Conservation (phyloP, 2,888 invertebrate species). For the Thysanoteuthis rhombus region DNA sequence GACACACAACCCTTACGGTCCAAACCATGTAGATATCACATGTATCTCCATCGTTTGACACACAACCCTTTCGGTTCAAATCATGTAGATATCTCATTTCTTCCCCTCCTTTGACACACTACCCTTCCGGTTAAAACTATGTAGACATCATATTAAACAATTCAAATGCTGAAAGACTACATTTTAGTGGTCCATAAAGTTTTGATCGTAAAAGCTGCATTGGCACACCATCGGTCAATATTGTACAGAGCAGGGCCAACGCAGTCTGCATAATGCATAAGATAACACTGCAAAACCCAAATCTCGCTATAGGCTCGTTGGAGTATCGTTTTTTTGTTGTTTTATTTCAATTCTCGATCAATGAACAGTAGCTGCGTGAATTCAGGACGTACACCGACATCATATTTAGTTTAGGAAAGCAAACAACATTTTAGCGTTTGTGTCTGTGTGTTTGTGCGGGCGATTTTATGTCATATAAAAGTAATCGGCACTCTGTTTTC, state of each 20-base stretch:
- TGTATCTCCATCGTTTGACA: too few species aligned
- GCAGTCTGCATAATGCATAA: neutral
- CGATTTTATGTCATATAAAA: neutral
- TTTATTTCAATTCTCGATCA: neutral
- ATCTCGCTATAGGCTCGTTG: neutral
- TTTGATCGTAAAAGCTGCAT: neutral
- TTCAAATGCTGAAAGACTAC: neutral
- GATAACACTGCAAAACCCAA: neutral
- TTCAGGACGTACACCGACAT: neutral
- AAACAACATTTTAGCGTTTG: neutral
- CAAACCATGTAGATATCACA: too few species aligned
- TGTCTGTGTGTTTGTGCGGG: neutral
- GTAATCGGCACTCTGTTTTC: too few species aligned
- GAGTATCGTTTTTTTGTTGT: neutral
- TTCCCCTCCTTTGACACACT: too few species aligned
- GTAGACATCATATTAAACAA: neutral
- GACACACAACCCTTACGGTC: too few species aligned
- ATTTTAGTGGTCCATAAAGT: neutral
- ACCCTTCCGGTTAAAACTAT: too few species aligned
- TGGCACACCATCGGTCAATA: neutral
- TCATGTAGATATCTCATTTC: too few species aligned
- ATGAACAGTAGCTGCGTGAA: neutral
- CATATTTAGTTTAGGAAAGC: neutral
- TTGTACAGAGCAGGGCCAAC: neutral
- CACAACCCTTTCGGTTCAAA: too few species aligned